These are phyloP conservation scores for Mamestra configurata DNA, from an alignment of 1,140 invertebrate species.

Conservation along the genomic window DNA sequence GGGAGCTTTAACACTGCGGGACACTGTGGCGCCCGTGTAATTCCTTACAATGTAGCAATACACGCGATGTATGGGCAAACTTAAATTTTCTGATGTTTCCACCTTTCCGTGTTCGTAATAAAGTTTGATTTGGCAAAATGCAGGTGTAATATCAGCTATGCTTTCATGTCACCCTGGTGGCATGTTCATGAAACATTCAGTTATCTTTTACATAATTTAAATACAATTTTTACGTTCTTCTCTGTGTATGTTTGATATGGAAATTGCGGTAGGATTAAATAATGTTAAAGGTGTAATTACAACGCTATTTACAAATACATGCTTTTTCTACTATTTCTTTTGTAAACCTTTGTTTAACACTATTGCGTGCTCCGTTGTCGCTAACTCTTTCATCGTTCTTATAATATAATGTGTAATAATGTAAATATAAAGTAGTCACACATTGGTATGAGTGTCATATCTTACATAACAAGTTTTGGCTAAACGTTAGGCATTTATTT, in stretches of 20 bases:
- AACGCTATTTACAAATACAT: background rate
- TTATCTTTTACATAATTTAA: conserved; percentile 40
- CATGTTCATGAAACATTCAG: conserved; percentile 43
- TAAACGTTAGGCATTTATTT: conserved; percentile 11
- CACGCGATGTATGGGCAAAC: conserved; percentile 38
- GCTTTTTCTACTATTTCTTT: background rate
- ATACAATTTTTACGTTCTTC: conserved; percentile 17
- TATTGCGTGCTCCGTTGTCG: no score
- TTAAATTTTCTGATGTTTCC: conserved; percentile 33
- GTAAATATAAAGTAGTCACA: conserved; percentile 7
- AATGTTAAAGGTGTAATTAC: conserved; percentile 15
- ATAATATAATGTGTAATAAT: no score
- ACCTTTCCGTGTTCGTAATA: conserved; percentile 32
- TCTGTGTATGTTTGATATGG: conserved; percentile 43
- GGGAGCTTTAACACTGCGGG: conserved; percentile 20
- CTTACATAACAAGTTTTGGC: background rate
- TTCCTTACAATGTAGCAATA: conserved; percentile 25
- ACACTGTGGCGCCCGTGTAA: conserved; percentile 24
- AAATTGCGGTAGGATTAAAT: conserved; percentile 18
- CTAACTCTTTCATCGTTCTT: background rate
- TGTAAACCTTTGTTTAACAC: background rate
- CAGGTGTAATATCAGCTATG: conserved; percentile 22
- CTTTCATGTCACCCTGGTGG: conserved; percentile 22
- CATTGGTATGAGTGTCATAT: conserved; percentile 9
- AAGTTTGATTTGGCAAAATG: conserved; percentile 35